Evolutionary conservation across 2,888 invertebrate genomes (phyloP), one percentile per base, ranked within the genome.

Genomic region (Buathra laborator): DNA sequence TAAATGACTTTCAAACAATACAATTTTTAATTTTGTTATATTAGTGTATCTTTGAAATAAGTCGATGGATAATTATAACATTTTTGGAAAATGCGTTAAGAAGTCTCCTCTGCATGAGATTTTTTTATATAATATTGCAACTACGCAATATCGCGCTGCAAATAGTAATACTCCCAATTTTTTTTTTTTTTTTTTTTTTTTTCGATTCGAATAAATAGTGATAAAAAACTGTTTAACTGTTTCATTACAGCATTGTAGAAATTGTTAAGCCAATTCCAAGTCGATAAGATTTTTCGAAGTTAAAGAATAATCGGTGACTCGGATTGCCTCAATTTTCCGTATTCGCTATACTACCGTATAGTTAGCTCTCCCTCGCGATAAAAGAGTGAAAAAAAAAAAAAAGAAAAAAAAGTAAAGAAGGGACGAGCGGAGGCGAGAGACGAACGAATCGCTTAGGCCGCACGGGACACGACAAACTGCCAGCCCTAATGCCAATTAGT

Each of bases 401-500:
- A 32, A 56, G 12, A 32, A 46, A 62, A 62, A 32, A 37, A 53
- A 53, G 16, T 16, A 56, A 68, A 68, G 44, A 12, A 83, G 59
- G 59, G 74, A 78, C 62, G 75, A 77, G 75, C 74, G 48, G 19
- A 72, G 46, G 82, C 86, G 83, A 81, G 64, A 81, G 68, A 64
- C 59, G 62, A 81, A 81, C 84, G 87, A 91, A 88, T 88, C 87
- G 87, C 85, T 87, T 88, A 86, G 84, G 86, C 87, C 86, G 86
- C 86, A 86, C 86, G 88, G 86, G 86, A 88, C 91, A 91, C 91
- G 92, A 92, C 91, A 92, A 93, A 92, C 92, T 92, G 93, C 91
- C 93, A 93, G 89, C 91, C 92, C 91, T 92, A 93, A 93, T 92
- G 92, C 93, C 93, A 93, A 93, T 93, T 93, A 93, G 93, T 93